These are phyloP conservation scores for Ischnura elegans DNA, from an alignment of 2,888 invertebrate species.

Conservation along the genomic window DNA sequence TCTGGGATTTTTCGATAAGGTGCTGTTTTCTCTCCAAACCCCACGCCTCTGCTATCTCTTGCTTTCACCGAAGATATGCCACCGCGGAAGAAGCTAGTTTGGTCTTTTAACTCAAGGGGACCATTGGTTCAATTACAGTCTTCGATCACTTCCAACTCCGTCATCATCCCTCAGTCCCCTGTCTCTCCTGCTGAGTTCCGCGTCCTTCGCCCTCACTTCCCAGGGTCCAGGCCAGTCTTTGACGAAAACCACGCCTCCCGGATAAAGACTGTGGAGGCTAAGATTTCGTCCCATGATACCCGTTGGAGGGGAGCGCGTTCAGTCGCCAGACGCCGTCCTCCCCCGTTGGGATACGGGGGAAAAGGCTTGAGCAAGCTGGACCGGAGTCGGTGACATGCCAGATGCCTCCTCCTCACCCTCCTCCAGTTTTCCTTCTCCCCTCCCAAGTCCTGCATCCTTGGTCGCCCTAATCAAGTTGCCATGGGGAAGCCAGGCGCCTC, in stretches of 20 bases:
- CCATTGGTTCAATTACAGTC: not conserved
- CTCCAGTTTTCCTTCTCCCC: not conserved
- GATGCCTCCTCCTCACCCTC: not conserved
- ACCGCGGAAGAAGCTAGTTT: not conserved
- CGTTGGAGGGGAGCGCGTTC: too few relatives aligned
- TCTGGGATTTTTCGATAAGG: not conserved
- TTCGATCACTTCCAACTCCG: constrained; percentile 1
- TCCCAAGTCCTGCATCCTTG: not conserved
- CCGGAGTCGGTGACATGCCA: not conserved
- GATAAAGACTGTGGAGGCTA: not conserved
- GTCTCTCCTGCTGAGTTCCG: not conserved
- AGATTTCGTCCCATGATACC: not conserved
- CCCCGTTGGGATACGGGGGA: not conserved
- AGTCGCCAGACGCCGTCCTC: not conserved
- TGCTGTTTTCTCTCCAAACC: not conserved
- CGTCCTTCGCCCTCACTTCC: not conserved
- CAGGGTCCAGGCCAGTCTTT: not conserved
- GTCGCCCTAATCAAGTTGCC: not conserved
- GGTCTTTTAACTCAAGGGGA: not conserved
- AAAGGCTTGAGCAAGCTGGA: not conserved
- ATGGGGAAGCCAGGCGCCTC: not conserved
- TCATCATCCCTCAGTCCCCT: not conserved
- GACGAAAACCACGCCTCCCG: constrained; percentile 48
- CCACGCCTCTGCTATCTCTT: not conserved
- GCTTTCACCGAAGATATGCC: not conserved